Base-by-base conservation (phyloP, 2,113 vertebrate species). In the Heloderma charlesbogerti region DNA sequence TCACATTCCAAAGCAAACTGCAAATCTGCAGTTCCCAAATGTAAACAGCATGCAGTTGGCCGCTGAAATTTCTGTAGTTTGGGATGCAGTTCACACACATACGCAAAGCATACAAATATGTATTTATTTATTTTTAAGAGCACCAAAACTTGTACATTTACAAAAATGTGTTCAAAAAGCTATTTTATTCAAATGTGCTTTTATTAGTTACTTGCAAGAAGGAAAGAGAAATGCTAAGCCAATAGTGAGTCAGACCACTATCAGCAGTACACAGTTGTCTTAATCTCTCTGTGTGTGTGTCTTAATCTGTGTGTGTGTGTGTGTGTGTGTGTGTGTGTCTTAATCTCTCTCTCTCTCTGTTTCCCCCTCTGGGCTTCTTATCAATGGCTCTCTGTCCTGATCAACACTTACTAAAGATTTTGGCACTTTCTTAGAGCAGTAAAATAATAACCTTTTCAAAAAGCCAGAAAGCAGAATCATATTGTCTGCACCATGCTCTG, bases 331-430 rank as follows among this genome's bases (percentile, higher is more conserved):
- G 66, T 27, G n/a, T n/a, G n/a, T 54, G 1, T 12, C 51, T 54
- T 69, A 27, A 69, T 78, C 0, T 34, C 34, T 89, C 13, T 84
- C 43, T 89, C 13, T 1, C 57, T 87, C 81, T 40, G 20, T 78
- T 87, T 90, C 91, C 40, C 22, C 0, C 1, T 8, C 83, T 12
- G 8, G 22, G 8, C 10, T 29, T 78, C 74, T 89, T 94, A 77
- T 90, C 54, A n/a, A 71, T 87, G 92, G 74, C 6, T 43, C 5
- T 83, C 92, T 91, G 4, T 18, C 90, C 29, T 79, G 27, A 89
- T 43, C 3, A 37, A 86, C 69, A 25, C 0, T 10, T 25, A 0
- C 2, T 63, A 0, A 1, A 16, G 54, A 13, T 12, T 83, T 86
- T 12, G 92, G 43, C 25, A 84, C 85, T n/a, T 25, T 1, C 80